Evolutionary conservation across 2,113 vertebrate genomes (phyloP), one percentile per base, ranked within the genome.

Genomic region (Platycercus adscitus): DNA sequence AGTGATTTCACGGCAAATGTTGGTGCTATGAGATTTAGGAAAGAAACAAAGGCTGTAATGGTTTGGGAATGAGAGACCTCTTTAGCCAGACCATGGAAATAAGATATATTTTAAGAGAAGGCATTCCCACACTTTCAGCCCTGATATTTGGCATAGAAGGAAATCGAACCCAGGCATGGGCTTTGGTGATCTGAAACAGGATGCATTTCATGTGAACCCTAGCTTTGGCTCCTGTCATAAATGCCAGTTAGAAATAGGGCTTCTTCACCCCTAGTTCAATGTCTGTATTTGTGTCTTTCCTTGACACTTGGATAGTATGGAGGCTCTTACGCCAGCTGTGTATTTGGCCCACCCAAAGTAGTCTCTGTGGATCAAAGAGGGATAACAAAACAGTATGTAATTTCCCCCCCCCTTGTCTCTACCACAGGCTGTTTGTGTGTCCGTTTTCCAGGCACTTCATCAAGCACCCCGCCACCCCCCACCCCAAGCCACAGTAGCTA

Each of bases 61-160:
- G 91, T 73, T 93, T 96, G 95, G 92, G 96, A 95, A 93, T 88
- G 75, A 95, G 65, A 53, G 84, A 92, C 61, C 77, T 89, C 70
- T 89, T 84, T 92, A 92, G 91, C 86, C 50, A 80, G 73, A 92
- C 83, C 11, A 2, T 88, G 81, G 86, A 96, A 96, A 97, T 96
- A 93, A 86, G 92, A 94, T 92, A 69, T 53, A 95, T 81, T 88
- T 87, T 66, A 82, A 84, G 65, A 89, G 52, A 91, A 93, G 53
- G 44, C 73, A 81, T 93, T 95, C 92, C 91, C 95, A 96, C 9
- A 39, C 81, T 95, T 93, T 76, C 68, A 83, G 79, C 64, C 29
- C 29, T 73, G 35, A 58, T 90, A 66, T n/a, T 35, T 44, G 28
- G 29, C 60, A 69, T 31, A 69, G 73, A 91, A 89, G 61, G 91